Percentiles rank a stretch among this genome's conserved stretches.
These are phyloP conservation scores for Cyphomyrus discorhynchus DNA, from an alignment of 2,113 vertebrate species.

Conservation along the genomic window DNA sequence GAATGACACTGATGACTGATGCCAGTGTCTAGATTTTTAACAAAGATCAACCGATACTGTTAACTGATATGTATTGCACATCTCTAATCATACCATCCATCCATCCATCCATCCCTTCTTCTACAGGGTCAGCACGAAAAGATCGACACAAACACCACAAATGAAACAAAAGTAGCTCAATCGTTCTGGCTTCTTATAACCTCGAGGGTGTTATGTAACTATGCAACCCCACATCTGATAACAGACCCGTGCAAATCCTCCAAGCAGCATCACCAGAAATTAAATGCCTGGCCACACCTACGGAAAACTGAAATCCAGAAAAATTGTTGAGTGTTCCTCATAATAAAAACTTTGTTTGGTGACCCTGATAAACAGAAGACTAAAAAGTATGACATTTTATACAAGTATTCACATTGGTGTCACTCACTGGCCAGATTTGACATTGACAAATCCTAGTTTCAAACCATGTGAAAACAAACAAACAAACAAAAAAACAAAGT, in stretches of 20 bases:
- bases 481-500: background rate
- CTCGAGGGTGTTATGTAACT: background rate
- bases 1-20: background rate
- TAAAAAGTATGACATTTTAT: background rate
- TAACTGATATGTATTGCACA: background rate
- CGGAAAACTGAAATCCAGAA: background rate
- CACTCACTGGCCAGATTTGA: background rate
- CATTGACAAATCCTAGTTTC: background rate
- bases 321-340: background rate
- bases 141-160: background rate
- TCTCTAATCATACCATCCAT: background rate
- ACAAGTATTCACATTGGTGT: background rate
- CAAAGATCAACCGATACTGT: background rate
- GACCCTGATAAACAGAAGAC: background rate
- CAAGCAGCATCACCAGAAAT: background rate
- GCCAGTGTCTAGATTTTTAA: background rate
- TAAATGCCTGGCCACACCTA: background rate
- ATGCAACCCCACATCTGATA: background rate
- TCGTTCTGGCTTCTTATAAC: background rate
- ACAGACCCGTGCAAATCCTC: background rate
- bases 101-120: background rate
- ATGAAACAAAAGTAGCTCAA: background rate
- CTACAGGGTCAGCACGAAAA: background rate
- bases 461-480: background rate
- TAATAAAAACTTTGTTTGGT: background rate